Evolutionary conservation across 2,888 invertebrate genomes (phyloP).

Genomic region (Diabrotica balteata): DNA sequence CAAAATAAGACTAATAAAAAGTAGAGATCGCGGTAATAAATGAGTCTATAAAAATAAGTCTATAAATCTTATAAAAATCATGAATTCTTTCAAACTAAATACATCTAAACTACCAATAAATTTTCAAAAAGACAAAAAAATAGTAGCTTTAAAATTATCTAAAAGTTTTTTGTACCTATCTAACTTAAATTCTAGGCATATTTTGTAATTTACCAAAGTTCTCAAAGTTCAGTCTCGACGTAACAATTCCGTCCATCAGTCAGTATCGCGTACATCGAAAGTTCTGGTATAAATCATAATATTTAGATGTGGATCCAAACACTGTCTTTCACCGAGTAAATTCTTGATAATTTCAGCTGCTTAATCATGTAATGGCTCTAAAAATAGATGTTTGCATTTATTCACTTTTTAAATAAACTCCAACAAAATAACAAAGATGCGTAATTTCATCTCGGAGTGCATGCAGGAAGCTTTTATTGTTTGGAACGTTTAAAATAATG

Average conservation of each 20-base stretch:
- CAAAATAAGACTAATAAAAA: too few relatives aligned
- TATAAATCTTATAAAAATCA: too few relatives aligned
- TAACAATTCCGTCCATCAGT: slow-evolving; percentile 32
- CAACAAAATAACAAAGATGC: slow-evolving; percentile 19
- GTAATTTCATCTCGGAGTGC: slow-evolving; percentile 13
- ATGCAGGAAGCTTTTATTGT: slow-evolving; percentile 15
- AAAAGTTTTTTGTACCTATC: too few relatives aligned
- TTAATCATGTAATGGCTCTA: slow-evolving; percentile 46
- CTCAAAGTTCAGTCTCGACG: slow-evolving; percentile 6
- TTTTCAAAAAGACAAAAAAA: too few relatives aligned
- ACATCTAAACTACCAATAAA: too few relatives aligned
- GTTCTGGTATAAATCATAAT: slow-evolving; percentile 54
- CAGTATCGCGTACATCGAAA: slow-evolving; percentile 32
- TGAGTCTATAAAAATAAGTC: too few relatives aligned
- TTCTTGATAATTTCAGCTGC: slow-evolving; percentile 51
- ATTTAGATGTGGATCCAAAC: slow-evolving; percentile 53
- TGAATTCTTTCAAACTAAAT: too few relatives aligned
- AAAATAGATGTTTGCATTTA: slow-evolving; percentile 45
- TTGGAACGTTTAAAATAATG: slow-evolving; percentile 4
- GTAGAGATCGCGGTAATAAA: too few relatives aligned
- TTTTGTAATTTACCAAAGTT: background rate
- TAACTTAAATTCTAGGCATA: too few relatives aligned
- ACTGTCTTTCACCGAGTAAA: slow-evolving; percentile 51
- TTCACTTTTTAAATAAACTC: slow-evolving; percentile 33
- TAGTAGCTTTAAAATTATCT: too few relatives aligned